phyloP scores from a whole-genome alignment of 1,140 invertebrate species.

The Scaptomyza pallida region DNA sequence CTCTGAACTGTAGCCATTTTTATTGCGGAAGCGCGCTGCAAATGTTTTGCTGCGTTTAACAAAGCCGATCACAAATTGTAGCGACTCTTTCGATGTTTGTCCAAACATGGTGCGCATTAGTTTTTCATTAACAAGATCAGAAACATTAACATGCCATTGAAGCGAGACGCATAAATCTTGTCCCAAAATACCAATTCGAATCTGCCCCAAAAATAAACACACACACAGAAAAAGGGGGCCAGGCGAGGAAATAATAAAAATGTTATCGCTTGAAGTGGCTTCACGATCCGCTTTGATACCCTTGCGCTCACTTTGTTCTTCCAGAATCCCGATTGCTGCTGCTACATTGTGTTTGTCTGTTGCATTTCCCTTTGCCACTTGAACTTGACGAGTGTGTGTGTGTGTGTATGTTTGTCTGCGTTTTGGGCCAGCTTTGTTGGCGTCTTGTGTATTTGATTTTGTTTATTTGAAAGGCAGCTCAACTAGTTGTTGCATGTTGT shows the following conservation, averaged over 20 bases:
- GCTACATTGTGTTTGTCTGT: slow-evolving; percentile 46
- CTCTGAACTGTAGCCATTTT: slow-evolving; percentile 29
- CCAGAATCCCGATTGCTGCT: not conserved
- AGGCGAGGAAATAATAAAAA: slow-evolving; percentile 73
- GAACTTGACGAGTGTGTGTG: slow-evolving; percentile 68
- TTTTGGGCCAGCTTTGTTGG: not conserved
- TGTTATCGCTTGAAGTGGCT: slow-evolving; percentile 65
- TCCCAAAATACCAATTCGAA: slow-evolving; percentile 4
- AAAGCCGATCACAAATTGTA: slow-evolving; percentile 13
- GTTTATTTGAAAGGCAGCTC: slow-evolving; percentile 71
- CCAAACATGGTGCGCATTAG: slow-evolving; percentile 35
- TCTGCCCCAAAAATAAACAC: slow-evolving; percentile 11
- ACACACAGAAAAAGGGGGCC: no score
- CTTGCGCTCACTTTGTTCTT: not conserved
- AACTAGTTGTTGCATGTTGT: slow-evolving; percentile 12
- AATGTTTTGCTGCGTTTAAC: slow-evolving; percentile 75
- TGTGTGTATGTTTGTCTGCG: not conserved
- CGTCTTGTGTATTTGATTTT: slow-evolving; percentile 42
- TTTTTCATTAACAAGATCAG: slow-evolving; percentile 34
- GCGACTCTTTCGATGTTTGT: not conserved
- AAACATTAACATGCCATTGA: slow-evolving; percentile 23
- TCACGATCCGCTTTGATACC: not conserved
- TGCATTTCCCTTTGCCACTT: slow-evolving; percentile 73
- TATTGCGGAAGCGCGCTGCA: slow-evolving; percentile 71
- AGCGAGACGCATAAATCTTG: slow-evolving; percentile 52